phyloP scores from a whole-genome alignment of 2,797 vertebrate genomes.

The Scolopax bukidnonensis region DNA sequence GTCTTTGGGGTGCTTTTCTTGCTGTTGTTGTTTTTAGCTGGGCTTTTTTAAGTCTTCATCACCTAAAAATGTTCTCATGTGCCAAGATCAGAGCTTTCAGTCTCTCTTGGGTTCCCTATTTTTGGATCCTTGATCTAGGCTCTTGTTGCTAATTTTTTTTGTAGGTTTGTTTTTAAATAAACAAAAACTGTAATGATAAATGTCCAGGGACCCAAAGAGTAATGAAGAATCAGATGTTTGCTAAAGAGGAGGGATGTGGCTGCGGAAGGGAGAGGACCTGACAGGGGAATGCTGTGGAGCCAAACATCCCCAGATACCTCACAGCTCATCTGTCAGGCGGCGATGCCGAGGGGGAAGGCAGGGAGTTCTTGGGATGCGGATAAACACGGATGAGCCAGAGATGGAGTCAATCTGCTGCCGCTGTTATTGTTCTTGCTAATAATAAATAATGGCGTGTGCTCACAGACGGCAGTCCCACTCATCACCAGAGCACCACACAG shows the following conservation, averaged over 20 bases:
- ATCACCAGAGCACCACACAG: neutral
- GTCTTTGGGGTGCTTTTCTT: neutral
- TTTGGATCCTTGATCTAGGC: constrained; percentile 25
- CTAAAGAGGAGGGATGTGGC: neutral
- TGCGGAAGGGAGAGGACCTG: neutral
- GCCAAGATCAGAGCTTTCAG: neutral
- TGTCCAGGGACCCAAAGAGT: neutral
- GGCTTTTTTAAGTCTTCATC: neutral
- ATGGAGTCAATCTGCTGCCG: neutral
- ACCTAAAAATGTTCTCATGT: neutral
- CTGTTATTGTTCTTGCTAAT: neutral
- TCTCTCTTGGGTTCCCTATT: neutral
- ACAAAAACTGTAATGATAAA: constrained; percentile 8
- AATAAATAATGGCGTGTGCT: neutral
- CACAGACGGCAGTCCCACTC: neutral
- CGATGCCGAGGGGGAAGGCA: neutral
- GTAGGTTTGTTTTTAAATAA: constrained; percentile 28
- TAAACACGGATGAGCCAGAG: neutral
- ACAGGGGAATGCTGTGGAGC: neutral
- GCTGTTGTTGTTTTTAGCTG: neutral
- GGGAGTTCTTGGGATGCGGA: neutral
- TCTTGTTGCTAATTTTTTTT: neutral
- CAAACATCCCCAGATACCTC: neutral
- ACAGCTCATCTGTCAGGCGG: neutral
- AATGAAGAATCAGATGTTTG: neutral